Base-by-base conservation (phyloP, 92 coral and sea anemone species). In the Porites cylindrica region DNA sequence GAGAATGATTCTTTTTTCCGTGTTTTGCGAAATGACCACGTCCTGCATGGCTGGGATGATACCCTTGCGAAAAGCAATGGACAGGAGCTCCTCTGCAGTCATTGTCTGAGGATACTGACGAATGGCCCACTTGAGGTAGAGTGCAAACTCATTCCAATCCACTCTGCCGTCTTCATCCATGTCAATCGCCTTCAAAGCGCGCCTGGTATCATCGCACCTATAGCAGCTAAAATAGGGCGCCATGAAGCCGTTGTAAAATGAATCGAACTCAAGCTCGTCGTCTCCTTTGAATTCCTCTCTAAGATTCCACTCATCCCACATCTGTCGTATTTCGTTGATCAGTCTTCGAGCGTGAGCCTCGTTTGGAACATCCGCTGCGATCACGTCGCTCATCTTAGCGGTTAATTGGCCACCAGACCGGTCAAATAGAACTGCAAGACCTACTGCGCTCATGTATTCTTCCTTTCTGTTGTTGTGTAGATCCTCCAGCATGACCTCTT, bases 31-130 rank as follows among this genome's bases (percentile, higher is more conserved):
- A 10, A 23, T 51, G 12, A 78, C 66, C 79, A 78, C 90, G 66
- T 93, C 96, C 53, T 90, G 96, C 96, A 93, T 93, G 69, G 96
- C 93, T 19, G 96, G 96, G 14, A 93, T 82, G 56, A 93, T 88
- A n/a, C 96, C 96, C 71, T 91, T 84, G 54, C 81, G 80, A 47
- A 84, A 84, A 66, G 88, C 82, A 62, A 64, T 60, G 2, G 81
- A 76, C 62, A 84, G 32, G 75, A 84, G 74, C 43, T 61, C 66
- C 26, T 84, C 88, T 50, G 82, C 72, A 84, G 75, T 80, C 43
- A 32, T 63, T 51, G 79, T 74, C 51, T 84, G 19, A 18, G 88
- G 88, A 43, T 84, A 84, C 60, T 84, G 74, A 32, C 75, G 82
- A 51, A 74, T 51, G 21, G 88, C 88, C 88, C 88, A 84, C 24